These are phyloP conservation scores for Nemotelus pantherinus DNA, from an alignment of 2,888 invertebrate genomes.

Conservation along the genomic window DNA sequence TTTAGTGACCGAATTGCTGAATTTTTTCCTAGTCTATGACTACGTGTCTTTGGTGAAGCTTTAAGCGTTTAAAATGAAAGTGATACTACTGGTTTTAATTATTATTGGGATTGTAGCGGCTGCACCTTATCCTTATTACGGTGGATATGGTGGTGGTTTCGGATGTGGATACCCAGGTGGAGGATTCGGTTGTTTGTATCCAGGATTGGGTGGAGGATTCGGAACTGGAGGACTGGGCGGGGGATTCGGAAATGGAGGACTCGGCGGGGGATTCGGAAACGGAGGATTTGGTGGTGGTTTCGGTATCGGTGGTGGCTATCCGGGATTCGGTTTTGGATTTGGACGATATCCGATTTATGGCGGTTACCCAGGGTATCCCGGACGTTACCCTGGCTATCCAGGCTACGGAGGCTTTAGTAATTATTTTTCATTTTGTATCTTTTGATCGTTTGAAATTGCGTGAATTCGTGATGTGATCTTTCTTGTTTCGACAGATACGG, in stretches of 20 bases:
- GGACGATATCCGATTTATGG: constrained; percentile 8
- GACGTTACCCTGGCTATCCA: neutral
- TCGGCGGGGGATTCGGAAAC: neutral
- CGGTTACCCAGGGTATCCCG: neutral
- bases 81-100: neutral
- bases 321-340: neutral
- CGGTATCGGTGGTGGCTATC: neutral
- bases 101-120: neutral
- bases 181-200: constrained; percentile 9
- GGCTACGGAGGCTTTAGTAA: constrained; percentile 9
- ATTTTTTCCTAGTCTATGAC: too few species aligned
- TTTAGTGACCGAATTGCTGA: too few species aligned
- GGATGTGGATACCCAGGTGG: constrained; percentile 19
- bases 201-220: constrained; percentile 2
- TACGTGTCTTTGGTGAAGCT: neutral
- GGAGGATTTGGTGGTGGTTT: neutral
- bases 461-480: neutral
- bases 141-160: neutral
- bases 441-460: neutral
- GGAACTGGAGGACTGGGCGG: neutral
- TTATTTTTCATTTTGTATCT: constrained; percentile 3
- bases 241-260: neutral
- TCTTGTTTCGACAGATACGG: neutral
- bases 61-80: neutral
- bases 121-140: constrained; percentile 11